phyloP scores from a whole-genome alignment of 2,113 vertebrate species.

The Hirundichthys speculiger region DNA sequence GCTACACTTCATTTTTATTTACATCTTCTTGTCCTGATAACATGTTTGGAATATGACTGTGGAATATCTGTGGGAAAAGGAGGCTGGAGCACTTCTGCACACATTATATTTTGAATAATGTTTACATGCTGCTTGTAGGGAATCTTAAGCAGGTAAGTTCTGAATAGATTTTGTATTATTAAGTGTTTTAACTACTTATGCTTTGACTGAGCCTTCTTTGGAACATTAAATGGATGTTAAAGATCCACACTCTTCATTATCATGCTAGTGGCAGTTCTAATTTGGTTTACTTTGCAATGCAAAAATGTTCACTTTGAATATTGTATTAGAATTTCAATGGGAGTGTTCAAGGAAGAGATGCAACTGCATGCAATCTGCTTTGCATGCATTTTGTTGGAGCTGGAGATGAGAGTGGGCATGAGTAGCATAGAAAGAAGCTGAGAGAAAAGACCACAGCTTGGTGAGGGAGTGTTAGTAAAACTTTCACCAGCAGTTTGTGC shows the following conservation, averaged over 20 bases:
- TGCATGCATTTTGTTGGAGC: conserved; percentile 62
- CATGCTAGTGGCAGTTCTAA: conserved; percentile 8
- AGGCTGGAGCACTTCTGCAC: conserved; percentile 45
- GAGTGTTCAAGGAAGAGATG: conserved; percentile 17
- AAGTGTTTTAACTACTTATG: conserved; percentile 59
- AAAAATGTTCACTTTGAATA: conserved; percentile 45
- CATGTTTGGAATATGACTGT: conserved; percentile 75
- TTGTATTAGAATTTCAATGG: conserved; percentile 7
- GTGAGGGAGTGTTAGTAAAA: conserved; percentile 58
- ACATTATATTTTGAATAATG: conserved; percentile 36
- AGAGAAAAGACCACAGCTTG: conserved; percentile 57
- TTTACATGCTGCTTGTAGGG: conserved; percentile 25
- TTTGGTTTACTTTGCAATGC: conserved; percentile 66
- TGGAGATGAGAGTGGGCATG: conserved; percentile 57
- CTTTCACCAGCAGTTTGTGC: conserved; percentile 52
- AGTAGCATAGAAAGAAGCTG: conserved; percentile 67
- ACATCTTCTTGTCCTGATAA: conserved; percentile 82
- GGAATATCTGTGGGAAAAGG: conserved; percentile 64
- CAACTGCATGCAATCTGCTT: conserved; percentile 55
- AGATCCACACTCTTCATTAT: conserved; percentile 1
- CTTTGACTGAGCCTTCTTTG: not conserved
- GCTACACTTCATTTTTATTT: conserved; percentile 77
- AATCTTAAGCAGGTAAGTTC: conserved; percentile 81
- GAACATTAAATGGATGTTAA: not conserved
- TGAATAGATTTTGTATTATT: not conserved